Percentiles rank a stretch among this genome's conserved stretches.
Evolutionary conservation across 2,113 vertebrate genomes (phyloP).

Genomic region (Theropithecus gelada): DNA sequence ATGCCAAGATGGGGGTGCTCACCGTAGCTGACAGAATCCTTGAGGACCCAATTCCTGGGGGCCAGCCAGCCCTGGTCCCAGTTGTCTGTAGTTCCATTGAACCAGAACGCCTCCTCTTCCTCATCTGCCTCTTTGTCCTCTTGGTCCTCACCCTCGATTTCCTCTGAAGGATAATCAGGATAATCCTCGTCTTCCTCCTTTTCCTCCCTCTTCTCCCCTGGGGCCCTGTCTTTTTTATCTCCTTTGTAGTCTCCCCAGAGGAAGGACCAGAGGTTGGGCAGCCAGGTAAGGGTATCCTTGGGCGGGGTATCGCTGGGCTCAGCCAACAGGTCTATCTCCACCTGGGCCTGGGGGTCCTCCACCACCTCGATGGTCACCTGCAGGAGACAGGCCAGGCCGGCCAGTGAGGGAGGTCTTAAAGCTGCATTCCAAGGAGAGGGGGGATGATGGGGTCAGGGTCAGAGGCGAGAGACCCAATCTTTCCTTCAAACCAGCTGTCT

Average conservation of each 20-base stretch:
- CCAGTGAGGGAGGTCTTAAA: background rate
- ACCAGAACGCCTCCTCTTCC: conserved; percentile 88
- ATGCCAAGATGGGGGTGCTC: conserved; percentile 59
- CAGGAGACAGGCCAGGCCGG: background rate
- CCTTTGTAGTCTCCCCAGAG: conserved; percentile 92
- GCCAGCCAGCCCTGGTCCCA: conserved; percentile 86
- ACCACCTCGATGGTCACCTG: conserved; percentile 95
- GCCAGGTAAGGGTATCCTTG: conserved; percentile 87
- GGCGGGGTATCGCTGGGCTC: conserved; percentile 89
- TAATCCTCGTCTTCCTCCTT: conserved; percentile 68
- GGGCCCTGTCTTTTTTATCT: conserved; percentile 72
- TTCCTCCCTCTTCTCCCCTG: conserved; percentile 49
- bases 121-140: conserved; percentile 89
- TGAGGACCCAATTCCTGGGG: conserved; percentile 87
- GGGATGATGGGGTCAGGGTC: too few species aligned
- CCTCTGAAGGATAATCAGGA: conserved; percentile 69
- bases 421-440: background rate
- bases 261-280: conserved; percentile 92
- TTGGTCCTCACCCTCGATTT: conserved; percentile 74
- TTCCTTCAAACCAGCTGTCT: background rate
- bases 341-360: conserved; percentile 91
- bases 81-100: conserved; percentile 87
- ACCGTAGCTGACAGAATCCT: conserved; percentile 88
- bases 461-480: background rate
- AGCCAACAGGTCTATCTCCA: conserved; percentile 91